These are phyloP conservation scores for Papilio demoleus DNA, from an alignment of 2,888 invertebrate genomes.

Conservation along the genomic window DNA sequence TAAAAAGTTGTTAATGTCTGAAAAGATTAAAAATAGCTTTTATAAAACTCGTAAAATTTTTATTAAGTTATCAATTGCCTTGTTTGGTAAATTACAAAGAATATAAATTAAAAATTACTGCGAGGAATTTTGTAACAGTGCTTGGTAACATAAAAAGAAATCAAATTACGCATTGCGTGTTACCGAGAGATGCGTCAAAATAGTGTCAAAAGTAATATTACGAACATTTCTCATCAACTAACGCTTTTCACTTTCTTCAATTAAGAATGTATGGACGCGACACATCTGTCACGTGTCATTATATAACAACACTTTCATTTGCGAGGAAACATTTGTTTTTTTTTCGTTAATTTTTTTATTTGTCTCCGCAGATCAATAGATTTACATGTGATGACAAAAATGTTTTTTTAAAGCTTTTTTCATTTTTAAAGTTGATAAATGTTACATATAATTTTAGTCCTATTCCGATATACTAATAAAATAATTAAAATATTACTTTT, in stretches of 20 bases:
- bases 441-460: background rate
- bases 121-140: background rate
- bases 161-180: slow-evolving; percentile 34
- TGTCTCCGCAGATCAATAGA: too few relatives aligned
- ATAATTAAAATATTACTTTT: background rate
- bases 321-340: background rate
- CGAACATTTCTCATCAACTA: slow-evolving; percentile 29
- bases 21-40: background rate
- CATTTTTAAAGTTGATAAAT: background rate
- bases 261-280: slow-evolving; percentile 30
- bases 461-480: background rate
- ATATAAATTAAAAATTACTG: background rate
- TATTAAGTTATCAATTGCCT: background rate
- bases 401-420: background rate
- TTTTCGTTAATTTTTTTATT: too few relatives aligned
- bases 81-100: too few relatives aligned
- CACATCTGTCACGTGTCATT: slow-evolving; percentile 7
- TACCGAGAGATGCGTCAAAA: slow-evolving; percentile 9
- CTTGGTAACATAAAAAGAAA: slow-evolving; percentile 15
- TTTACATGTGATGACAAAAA: background rate
- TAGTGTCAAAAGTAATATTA: slow-evolving; percentile 38
- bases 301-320: slow-evolving; percentile 32
- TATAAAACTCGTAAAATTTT: background rate
- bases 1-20: background rate
- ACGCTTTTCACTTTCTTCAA: slow-evolving; percentile 41